Base-by-base conservation (phyloP, 2,113 vertebrate species). In the Hucho hucho region DNA sequence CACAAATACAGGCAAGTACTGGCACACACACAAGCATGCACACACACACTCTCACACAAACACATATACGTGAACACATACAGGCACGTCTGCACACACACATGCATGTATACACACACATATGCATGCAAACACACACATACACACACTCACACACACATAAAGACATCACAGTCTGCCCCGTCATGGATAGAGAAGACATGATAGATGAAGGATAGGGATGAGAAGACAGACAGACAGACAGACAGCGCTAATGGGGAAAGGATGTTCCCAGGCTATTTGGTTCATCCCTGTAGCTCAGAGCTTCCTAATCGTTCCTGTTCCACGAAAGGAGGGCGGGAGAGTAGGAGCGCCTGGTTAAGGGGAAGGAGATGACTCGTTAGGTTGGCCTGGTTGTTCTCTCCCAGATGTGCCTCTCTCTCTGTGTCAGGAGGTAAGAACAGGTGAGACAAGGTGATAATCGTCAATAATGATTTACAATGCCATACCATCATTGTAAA, bases 391-490 rank as follows among this genome's bases (percentile, higher is more conserved):
- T 61, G 76, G 14, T 56, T 56, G 13, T 20, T 56, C 18, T 6
- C 26, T 25, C 6, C 63, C 77, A 74, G 73, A 85, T 83, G 82
- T 29, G 72, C 37, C 46, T 75, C 64, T 61, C 53, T 59, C 74
- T 65, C 37, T 12, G 37, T 43, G 37, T 43, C 37, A 43, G 9
- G 9, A 9, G 37, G 9, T 43, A 9, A 43, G 37, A 43, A 43
- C 37, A 2, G 37, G 11, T 11, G 37, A 43, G 37, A 9, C 37
- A 43, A 43, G 37, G 37, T 43, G 37, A 43, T 43, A 43, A 43
- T 43, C 9, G 2, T 11, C 37, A 43, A 11, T 11, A 43, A 12
- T 43, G 37, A 43, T 43, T 43, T 43, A 43, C 7, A 43, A 43
- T 43, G 37, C 37, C 37, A 43, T 7, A 9, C 9, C 9, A 11